These are phyloP conservation scores for Pseudachorutes palmiensis DNA, from an alignment of 1,140 invertebrate genomes.

Conservation along the genomic window DNA sequence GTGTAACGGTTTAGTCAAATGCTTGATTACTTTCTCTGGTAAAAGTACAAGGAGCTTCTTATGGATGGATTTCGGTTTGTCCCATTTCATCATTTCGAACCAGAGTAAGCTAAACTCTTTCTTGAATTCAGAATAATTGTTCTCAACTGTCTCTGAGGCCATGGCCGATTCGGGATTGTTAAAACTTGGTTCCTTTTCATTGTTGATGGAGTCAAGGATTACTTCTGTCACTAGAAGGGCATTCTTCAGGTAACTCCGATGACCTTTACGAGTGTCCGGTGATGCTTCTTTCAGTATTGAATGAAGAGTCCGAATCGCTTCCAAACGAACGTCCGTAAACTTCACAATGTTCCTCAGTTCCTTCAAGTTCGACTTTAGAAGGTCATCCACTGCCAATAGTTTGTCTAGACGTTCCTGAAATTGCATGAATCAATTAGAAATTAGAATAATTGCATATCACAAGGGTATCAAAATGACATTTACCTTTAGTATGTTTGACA, in stretches of 20 bases:
- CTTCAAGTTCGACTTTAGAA: not conserved
- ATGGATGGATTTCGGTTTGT: slow-evolving; percentile 56
- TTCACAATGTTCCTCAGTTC: not conserved
- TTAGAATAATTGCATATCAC: no score
- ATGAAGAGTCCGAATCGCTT: not conserved
- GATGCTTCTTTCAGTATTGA: slow-evolving; percentile 6
- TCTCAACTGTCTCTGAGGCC: not conserved
- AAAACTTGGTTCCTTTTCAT: not conserved
- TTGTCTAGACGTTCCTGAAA: no score
- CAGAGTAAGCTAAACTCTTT: slow-evolving; percentile 27
- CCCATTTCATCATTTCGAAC: slow-evolving; percentile 54
- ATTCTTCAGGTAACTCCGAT: slow-evolving; percentile 16
- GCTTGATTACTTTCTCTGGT: slow-evolving; percentile 69
- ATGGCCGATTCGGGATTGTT: not conserved
- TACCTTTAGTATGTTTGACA: no score
- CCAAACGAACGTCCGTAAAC: not conserved
- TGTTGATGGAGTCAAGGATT: slow-evolving; percentile 7
- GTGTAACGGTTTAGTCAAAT: slow-evolving; percentile 69
- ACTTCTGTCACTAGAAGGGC: not conserved
- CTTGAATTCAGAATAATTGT: slow-evolving; percentile 26
- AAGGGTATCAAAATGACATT: no score
- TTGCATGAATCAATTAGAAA: no score
- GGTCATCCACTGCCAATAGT: no score
- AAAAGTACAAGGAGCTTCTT: slow-evolving; percentile 69
- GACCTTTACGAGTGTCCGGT: not conserved